Percentiles rank a stretch among this genome's conserved stretches.
Conservation (phyloP, 2,113 vertebrate genomes). For the Muscicapa adusta region DNA sequence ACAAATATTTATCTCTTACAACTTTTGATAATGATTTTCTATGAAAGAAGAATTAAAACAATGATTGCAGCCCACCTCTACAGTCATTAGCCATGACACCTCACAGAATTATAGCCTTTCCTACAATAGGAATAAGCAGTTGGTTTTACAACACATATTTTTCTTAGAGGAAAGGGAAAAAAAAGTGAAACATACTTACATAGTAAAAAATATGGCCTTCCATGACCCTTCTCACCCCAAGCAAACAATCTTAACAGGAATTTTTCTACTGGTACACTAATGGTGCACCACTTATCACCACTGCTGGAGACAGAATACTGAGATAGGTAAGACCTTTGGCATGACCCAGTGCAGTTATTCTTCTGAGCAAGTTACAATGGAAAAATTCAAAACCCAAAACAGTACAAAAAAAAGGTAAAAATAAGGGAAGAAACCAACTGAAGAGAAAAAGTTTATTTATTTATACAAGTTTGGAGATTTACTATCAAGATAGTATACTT, state of each 20-base stretch:
- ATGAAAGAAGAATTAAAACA: neutral
- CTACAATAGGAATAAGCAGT: neutral
- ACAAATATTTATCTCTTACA: neutral
- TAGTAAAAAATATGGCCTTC: neutral
- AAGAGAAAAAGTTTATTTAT: neutral
- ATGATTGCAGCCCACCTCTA: neutral
- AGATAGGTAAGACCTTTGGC: constrained; percentile 17
- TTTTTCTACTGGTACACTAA: constrained; percentile 21
- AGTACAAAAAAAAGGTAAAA: neutral
- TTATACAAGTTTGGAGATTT: neutral
- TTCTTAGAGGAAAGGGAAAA: neutral
- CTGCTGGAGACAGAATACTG: neutral
- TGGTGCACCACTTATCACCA: neutral
- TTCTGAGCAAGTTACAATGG: neutral
- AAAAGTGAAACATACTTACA: neutral
- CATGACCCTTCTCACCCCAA: neutral
- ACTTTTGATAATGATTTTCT: neutral
- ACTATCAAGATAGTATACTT: neutral
- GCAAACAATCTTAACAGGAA: constrained; percentile 18
- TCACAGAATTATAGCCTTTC: neutral
- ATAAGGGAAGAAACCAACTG: neutral
- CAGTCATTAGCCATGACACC: neutral
- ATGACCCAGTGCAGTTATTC: neutral
- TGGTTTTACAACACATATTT: neutral
- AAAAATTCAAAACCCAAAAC: neutral